Evolutionary conservation across 2,113 vertebrate species (phyloP).

Genomic region (Xenopus tropicalis): UCB_Xtro_10.0 CM004448.2:93665001-93665500

Average conservation of each 20-base stretch:
- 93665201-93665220: conserved; percentile 31
- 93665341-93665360: conserved; percentile 41
- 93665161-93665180: conserved; percentile 56
- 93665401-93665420: conserved; percentile 14
- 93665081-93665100: conserved; percentile 64
- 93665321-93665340: conserved; percentile 33
- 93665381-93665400: conserved; percentile 3
- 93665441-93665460: conserved; percentile 16
- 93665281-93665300: conserved; percentile 50
- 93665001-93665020: conserved; percentile 65
- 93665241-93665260: conserved; percentile 44
- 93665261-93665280: conserved; percentile 50
- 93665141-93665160: conserved; percentile 61
- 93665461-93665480: conserved; percentile 17
- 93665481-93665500: conserved; percentile 26
- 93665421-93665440: conserved; percentile 27
- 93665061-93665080: conserved; percentile 50
- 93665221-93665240: conserved; percentile 43
- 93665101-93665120: conserved; percentile 62
- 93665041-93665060: conserved; percentile 56
- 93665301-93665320: conserved; percentile 48
- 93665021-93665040: conserved; percentile 65
- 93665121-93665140: conserved; percentile 63
- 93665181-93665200: conserved; percentile 51
- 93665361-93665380: conserved; percentile 30